A percentile compares a stretch with the other conserved stretches of the same genome.
Conservation (phyloP, 2,888 invertebrate genomes). For the Eupithecia exiguata region DNA sequence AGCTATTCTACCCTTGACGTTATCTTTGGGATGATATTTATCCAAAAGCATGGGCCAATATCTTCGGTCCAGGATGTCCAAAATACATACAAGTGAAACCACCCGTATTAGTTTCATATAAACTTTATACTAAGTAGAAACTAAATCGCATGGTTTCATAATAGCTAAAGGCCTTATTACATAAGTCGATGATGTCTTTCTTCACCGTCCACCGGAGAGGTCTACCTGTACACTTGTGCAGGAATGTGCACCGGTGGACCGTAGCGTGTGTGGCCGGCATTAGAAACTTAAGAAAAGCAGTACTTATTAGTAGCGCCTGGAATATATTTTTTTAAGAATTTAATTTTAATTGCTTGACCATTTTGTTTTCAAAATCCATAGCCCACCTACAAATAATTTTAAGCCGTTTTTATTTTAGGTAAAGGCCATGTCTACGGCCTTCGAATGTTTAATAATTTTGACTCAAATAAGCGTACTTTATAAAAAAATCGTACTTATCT, state of each 20-base stretch:
- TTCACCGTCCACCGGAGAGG: too few species aligned
- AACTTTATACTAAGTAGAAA: conserved; percentile 6
- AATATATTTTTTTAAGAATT: background rate
- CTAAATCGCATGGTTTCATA: conserved; percentile 8
- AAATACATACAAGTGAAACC: conserved; percentile 4
- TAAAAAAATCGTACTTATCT: background rate
- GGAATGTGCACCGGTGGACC: too few species aligned
- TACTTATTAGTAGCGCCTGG: background rate
- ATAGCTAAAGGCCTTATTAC: background rate
- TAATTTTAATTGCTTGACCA: conserved; percentile 7
- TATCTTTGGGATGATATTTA: conserved; percentile 12
- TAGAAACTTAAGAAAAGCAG: background rate
- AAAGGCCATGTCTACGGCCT: background rate
- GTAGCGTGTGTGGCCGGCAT: too few species aligned
- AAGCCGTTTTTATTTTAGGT: conserved; percentile 12
- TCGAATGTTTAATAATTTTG: background rate
- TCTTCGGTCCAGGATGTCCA: background rate
- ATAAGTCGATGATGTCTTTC: background rate
- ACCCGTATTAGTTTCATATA: background rate
- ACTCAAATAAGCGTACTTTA: background rate
- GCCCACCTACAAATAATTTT: conserved; percentile 13
- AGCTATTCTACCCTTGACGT: background rate
- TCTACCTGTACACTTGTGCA: too few species aligned
- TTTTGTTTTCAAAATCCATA: conserved; percentile 7
- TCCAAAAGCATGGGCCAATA: conserved; percentile 4